These are phyloP conservation scores for Drosophila kepulauana DNA, from an alignment of 1,140 invertebrate species.

Conservation along the genomic window DNA sequence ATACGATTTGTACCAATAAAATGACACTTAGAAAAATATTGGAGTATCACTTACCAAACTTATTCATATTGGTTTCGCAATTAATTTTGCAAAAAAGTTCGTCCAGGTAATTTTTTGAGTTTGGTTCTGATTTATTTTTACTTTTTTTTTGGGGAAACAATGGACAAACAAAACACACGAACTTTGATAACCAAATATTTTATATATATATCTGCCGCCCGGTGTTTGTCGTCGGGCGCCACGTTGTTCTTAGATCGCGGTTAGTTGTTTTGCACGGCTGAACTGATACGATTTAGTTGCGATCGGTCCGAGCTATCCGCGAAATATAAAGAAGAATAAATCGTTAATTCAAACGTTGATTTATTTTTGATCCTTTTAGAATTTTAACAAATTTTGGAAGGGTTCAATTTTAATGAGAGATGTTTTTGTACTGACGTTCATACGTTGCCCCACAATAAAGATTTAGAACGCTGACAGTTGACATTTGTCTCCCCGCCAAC, in stretches of 20 bases:
- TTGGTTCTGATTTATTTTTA: slow-evolving; percentile 25
- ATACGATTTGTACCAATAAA: slow-evolving; percentile 40
- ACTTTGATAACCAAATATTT: slow-evolving; percentile 66
- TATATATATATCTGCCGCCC: slow-evolving; percentile 60
- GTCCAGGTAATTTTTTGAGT: slow-evolving; percentile 38
- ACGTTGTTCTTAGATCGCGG: slow-evolving; percentile 59
- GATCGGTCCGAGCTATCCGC: slow-evolving; percentile 61
- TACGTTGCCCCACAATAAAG: not conserved
- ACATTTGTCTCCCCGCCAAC: slow-evolving; percentile 16
- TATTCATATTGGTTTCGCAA: slow-evolving; percentile 61
- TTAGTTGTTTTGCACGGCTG: slow-evolving; percentile 38
- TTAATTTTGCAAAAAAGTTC: slow-evolving; percentile 19
- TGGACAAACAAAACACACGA: slow-evolving; percentile 60
- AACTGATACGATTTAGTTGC: slow-evolving; percentile 50
- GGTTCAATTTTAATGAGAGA: slow-evolving; percentile 68
- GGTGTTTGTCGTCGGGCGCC: slow-evolving; percentile 54
- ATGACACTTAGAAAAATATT: slow-evolving; percentile 5
- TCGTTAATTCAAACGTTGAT: slow-evolving; percentile 74
- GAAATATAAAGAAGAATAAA: slow-evolving; percentile 69
- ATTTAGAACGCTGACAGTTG: slow-evolving; percentile 14
- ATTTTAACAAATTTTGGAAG: slow-evolving; percentile 77
- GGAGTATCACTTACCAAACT: slow-evolving; percentile 64
- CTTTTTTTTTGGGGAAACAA: slow-evolving; percentile 42
- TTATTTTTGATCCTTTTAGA: slow-evolving; percentile 81
- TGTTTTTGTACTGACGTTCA: slow-evolving; percentile 66